Conservation (phyloP, 2,797 vertebrate species). For the Rhyacichthys aspro region DNA sequence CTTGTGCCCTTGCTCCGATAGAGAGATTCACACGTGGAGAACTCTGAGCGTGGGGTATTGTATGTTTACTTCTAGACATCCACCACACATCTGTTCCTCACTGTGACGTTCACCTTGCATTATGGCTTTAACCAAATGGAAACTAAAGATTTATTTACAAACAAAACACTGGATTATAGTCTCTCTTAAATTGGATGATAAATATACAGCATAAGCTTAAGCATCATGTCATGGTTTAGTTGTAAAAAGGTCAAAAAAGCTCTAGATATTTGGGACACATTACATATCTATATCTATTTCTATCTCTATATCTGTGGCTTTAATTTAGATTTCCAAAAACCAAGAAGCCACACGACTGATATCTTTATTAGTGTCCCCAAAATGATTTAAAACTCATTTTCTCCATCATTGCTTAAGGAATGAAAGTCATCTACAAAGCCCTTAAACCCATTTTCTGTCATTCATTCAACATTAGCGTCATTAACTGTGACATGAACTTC, state of each 20-base stretch:
- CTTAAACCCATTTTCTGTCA: conserved; percentile 8
- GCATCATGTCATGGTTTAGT: no score
- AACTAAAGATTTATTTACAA: no score
- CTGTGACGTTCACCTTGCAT: conserved; percentile 36
- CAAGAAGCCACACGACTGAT: not conserved
- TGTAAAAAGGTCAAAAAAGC: no score
- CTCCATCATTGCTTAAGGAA: conserved; percentile 4
- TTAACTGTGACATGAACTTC: not conserved
- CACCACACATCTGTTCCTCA: conserved; percentile 62
- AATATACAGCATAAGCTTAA: no score
- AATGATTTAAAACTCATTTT: conserved; percentile 16
- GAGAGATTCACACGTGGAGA: conserved; percentile 87
- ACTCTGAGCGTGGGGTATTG: conserved; percentile 87
- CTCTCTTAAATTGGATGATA: no score
- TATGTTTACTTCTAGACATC: conserved; percentile 81
- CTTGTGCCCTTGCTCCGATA: conserved; percentile 76
- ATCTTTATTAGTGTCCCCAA: conserved; percentile 26
- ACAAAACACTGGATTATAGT: no score
- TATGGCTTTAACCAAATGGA: not conserved
- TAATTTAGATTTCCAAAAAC: conserved; percentile 17
- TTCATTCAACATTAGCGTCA: not conserved
- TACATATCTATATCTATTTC: no score
- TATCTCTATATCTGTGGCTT: conserved; percentile 11
- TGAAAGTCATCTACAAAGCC: conserved; percentile 11
- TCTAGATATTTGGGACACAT: conserved; percentile 5